A percentile compares a stretch with the other conserved stretches of the same genome.
These are phyloP conservation scores for Caenorhabditis zanzibari DNA, from an alignment of 2,888 invertebrate species.

Conservation along the genomic window DNA sequence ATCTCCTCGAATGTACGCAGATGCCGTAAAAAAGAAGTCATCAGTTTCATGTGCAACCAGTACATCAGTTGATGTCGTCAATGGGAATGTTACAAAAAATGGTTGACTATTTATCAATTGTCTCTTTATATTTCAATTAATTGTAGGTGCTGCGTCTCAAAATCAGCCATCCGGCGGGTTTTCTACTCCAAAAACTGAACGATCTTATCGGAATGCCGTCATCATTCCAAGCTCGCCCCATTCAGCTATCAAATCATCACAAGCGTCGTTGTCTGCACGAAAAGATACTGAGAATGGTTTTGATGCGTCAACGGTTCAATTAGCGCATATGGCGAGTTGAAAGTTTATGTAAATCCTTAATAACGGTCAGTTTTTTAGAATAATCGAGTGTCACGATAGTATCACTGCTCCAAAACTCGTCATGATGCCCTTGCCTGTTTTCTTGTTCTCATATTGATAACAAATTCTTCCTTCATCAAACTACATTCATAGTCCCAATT, in stretches of 20 bases:
- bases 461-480: conserved; percentile 18
- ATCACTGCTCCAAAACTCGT: background rate
- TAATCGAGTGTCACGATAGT: conserved; percentile 28
- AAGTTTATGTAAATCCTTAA: background rate
- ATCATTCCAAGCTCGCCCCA: background rate
- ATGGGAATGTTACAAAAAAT: conserved; percentile 20
- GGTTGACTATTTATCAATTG: background rate
- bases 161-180: background rate
- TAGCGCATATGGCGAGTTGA: background rate
- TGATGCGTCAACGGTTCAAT: conserved; percentile 24
- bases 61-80: background rate
- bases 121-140: background rate
- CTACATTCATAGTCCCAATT: conserved; percentile 11
- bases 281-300: conserved; percentile 42
- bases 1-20: conserved; percentile 44
- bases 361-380: conserved; percentile 14
- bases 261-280: background rate
- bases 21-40: conserved; percentile 59
- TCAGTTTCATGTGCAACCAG: background rate
- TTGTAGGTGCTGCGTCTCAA: background rate
- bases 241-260: background rate
- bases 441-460: conserved; percentile 54
- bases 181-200: background rate
- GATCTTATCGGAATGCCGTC: conserved; percentile 34
- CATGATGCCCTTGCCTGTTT: background rate